These are phyloP conservation scores for Tonatia bakeri DNA, from an alignment of 2,113 vertebrate species.

Conservation along the genomic window DNA sequence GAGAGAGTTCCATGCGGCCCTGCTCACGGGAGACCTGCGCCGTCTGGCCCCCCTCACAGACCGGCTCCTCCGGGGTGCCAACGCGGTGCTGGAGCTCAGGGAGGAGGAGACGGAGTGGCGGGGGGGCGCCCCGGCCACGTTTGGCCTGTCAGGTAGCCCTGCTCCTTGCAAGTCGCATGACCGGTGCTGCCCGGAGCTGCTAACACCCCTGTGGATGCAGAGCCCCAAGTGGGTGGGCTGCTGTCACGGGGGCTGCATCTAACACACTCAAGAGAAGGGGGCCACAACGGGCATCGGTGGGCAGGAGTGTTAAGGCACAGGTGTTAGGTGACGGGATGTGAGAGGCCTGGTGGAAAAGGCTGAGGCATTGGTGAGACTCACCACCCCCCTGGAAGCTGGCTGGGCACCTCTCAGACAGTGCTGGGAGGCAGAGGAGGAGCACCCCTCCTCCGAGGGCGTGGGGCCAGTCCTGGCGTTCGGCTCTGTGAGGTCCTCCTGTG, in stretches of 20 bases:
- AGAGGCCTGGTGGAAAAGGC: not conserved
- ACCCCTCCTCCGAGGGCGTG: rapidly evolving
- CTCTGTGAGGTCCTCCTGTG: not conserved
- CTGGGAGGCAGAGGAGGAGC: not conserved
- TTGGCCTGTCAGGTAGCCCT: constrained; percentile 83
- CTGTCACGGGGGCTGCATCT: rapidly evolving
- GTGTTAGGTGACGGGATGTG: not conserved
- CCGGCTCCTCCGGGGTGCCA: constrained; percentile 74
- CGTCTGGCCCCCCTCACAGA: constrained; percentile 68
- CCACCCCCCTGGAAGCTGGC: rapidly evolving
- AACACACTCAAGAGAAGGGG: rapidly evolving
- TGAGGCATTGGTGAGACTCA: rapidly evolving
- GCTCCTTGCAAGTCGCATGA: not conserved
- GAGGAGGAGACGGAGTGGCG: constrained; percentile 81
- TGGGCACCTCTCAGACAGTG: not conserved
- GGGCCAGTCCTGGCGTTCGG: rapidly evolving
- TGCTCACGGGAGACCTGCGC: constrained; percentile 76
- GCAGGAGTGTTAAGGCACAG: not conserved
- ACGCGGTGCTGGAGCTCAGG: constrained; percentile 78
- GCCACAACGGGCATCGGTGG: not conserved
- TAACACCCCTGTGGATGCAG: rapidly evolving
- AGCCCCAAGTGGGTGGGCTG: rapidly evolving
- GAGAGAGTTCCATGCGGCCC: constrained; percentile 69
- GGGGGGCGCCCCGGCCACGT: constrained; percentile 71
- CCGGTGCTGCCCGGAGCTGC: not conserved